phyloP scores from a whole-genome alignment of 2,797 vertebrate species.

The Hylomyscus alleni region DNA sequence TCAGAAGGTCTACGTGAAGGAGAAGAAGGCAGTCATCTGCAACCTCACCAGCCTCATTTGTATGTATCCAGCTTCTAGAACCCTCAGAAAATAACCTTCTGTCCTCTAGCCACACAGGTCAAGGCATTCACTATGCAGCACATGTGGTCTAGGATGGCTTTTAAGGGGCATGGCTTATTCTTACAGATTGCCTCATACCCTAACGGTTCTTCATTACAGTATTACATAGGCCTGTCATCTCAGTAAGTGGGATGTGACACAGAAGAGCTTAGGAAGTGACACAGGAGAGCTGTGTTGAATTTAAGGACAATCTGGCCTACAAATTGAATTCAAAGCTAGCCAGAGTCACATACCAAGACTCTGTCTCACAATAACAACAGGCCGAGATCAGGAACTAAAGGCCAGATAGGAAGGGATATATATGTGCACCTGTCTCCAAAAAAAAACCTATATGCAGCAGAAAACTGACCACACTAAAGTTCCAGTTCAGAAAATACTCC shows the following conservation, averaged over 20 bases:
- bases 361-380: background rate
- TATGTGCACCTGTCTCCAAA: background rate
- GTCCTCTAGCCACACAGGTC: constrained; percentile 11
- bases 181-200: background rate
- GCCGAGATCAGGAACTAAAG: background rate
- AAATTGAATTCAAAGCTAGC: background rate
- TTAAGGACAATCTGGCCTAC: background rate
- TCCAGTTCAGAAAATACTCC: constrained; percentile 25
- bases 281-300: background rate
- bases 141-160: background rate
- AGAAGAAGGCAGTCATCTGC: background rate
- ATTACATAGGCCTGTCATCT: background rate
- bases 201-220: constrained; percentile 28
- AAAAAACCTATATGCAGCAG: background rate
- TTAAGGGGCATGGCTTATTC: constrained; percentile 38
- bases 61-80: constrained; percentile 22
- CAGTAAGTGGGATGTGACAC: background rate
- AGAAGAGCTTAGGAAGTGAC: background rate
- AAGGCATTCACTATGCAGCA: constrained; percentile 5
- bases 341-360: background rate
- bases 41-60: background rate
- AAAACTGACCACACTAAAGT: constrained; percentile 44
- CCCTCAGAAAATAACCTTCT: constrained; percentile 45
- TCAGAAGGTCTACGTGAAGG: background rate
- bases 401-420: background rate